phyloP scores from a whole-genome alignment of 2,797 vertebrate genomes.

The Pangasius djambal region DNA sequence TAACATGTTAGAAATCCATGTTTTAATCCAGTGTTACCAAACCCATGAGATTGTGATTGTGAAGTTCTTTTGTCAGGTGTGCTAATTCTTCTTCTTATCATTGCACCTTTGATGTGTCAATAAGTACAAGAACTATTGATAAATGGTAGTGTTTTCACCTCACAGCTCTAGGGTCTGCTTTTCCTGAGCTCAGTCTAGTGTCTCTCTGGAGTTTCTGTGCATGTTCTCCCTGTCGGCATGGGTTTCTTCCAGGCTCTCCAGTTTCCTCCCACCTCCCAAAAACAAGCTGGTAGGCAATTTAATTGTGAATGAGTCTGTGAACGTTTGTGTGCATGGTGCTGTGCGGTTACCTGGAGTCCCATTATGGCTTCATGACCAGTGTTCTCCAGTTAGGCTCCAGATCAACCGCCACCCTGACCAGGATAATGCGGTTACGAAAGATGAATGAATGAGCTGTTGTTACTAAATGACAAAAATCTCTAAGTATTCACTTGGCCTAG shows the following conservation, averaged over 20 bases:
- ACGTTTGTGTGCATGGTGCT: not conserved
- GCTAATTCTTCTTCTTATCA: not conserved
- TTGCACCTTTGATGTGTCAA: not conserved
- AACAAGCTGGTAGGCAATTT: not conserved
- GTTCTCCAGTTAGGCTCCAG: not conserved
- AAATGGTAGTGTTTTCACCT: not conserved
- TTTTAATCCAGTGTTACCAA: too few species aligned
- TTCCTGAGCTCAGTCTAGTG: not conserved
- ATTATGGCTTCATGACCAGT: not conserved
- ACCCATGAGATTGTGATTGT: too few species aligned
- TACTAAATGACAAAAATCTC: not conserved
- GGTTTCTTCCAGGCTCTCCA: not conserved
- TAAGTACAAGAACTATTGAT: not conserved
- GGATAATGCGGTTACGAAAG: not conserved
- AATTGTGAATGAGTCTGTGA: not conserved
- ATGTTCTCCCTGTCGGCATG: not conserved
- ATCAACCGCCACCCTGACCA: not conserved
- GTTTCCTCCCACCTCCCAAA: not conserved
- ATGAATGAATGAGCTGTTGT: not conserved
- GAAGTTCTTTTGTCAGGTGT: not conserved
- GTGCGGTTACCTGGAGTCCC: not conserved
- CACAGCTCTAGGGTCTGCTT: not conserved
- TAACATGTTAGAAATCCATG: not conserved
- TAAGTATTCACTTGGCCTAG: not conserved
- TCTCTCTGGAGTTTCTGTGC: slow-evolving; percentile 3